Conservation (phyloP, 2,888 invertebrate genomes). For the Erebia aethiops region DNA sequence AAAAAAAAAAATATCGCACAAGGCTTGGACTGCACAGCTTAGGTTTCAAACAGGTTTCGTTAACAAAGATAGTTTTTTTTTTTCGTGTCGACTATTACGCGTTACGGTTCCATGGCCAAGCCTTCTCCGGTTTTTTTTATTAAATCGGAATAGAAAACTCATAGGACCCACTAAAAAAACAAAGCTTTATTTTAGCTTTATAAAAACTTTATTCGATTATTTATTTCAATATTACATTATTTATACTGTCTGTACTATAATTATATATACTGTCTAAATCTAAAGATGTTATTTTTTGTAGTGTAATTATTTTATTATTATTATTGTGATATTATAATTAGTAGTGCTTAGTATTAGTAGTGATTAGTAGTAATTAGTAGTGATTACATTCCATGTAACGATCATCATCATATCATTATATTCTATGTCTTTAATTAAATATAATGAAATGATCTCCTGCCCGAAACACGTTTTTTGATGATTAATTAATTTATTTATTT, state of each 20-base stretch:
- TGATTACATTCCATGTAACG: too few species aligned
- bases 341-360: too few species aligned
- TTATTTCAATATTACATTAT: neutral
- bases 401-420: too few species aligned
- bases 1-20: too few species aligned
- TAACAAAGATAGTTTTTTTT: neutral
- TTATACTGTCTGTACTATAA: too few species aligned
- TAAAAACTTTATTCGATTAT: neutral
- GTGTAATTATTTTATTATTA: too few species aligned
- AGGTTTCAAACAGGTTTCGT: neutral
- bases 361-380: too few species aligned
- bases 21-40: neutral
- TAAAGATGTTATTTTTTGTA: too few species aligned
- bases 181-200: neutral
- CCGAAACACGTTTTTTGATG: neutral
- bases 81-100: neutral
- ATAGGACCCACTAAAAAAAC: neutral
- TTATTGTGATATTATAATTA: too few species aligned
- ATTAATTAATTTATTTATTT: conserved; percentile 1
- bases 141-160: neutral
- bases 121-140: neutral
- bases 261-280: too few species aligned
- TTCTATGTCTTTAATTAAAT: too few species aligned
- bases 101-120: conserved; percentile 1
- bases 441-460: neutral